Evolutionary conservation across 92 coral and sea anemone genomes (phyloP), one percentile per base, ranked within the genome.

Genomic region (Palythoa grandis): DNA sequence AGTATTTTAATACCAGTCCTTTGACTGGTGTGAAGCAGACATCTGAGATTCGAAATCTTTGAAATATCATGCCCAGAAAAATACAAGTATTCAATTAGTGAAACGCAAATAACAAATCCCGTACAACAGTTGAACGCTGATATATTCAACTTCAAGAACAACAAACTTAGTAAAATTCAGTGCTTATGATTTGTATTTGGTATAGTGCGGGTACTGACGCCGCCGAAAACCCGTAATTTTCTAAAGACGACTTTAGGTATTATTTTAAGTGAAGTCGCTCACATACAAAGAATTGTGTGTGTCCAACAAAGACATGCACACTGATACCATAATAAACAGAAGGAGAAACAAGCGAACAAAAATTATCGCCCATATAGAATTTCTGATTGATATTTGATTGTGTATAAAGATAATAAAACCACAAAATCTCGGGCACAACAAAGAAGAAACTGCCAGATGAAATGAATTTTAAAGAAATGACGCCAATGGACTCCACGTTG

Each of bases 321-420:
- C 10, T 23, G 82, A 76, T 3, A 23, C 22, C 60, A 47, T 29
- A 61, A 67, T 4, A 47, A 67, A 47, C 47, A 5, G 22, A 69
- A 25, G 19, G 37, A 19, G n/a, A 38, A 66, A 24, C 74, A 48
- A 70, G 74, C 74, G 71, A 43, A 22, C 13, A 20, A 19, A 79
- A 15, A 63, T 40, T 20, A 43, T n/a, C 20, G 13, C 74, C 72
- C 40, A 48, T 43, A 43, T 60, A 29, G 83, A n/a, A 13, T 65
- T 38, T 35, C 22, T 66, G 85, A 80, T 80, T 80, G 74, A 66
- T 80, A 58, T 43, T 9, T 38, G 85, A 80, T 66, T 43, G 74
- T 9, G 74, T 17, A 39, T n/a, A 25, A 24, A 66, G 85, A 80
- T 63, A 47, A 14, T 56, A 38, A 19, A 60, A 14, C 20, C 15